Base-by-base conservation (phyloP, 1,140 invertebrate species). In the Drosophila neocordata region DNA sequence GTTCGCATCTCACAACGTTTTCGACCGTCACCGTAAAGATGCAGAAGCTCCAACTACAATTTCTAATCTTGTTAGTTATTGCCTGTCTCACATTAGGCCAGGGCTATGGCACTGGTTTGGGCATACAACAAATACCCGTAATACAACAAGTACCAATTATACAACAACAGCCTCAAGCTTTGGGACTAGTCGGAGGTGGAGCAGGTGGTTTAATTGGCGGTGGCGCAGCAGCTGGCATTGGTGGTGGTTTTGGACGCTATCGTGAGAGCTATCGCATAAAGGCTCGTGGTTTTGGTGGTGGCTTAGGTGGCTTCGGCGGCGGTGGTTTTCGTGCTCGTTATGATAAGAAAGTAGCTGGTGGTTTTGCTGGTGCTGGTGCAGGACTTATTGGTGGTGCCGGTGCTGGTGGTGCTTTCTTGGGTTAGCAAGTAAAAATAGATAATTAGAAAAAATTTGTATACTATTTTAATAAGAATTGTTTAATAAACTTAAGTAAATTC, bases 171-270 rank as follows among this genome's bases (percentile, higher is more conserved):
- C 55, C 31, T 18, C 85, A 77, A n/a, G 69, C 82, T 4, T 56
- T 84, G 13, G 56, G 61, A 13, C 34, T 80, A 1, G 35, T 80
- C 1, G 69, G 44, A 2, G 58, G 73, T 5, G 88, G 77, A n/a
- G 83, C 64, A 2, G 20, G 70, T 7, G 79, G 68, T 5, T 18
- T 77, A 20, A 37, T 69, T 35, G 79, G 77, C 27, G 88, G 82
- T 51, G 73, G 64, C 15, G 79, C 66, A 8, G 83, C 44, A 6
- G 65, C 74, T 24, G 89, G 88, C n/a, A 79, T 79, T 18, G 85
- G 80, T 6, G 85, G 78, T 1, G 85, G 80, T 0, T 89, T 91
- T 31, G 80, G 81, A 41, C 87, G 65, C 34, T 91, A 90, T 62
- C 90, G 65, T n/a, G 90, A 91, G 12, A 88, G 59, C 18, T 58